These are phyloP conservation scores for Chloroclysta siterata DNA, from an alignment of 2,888 invertebrate species.

Conservation along the genomic window DNA sequence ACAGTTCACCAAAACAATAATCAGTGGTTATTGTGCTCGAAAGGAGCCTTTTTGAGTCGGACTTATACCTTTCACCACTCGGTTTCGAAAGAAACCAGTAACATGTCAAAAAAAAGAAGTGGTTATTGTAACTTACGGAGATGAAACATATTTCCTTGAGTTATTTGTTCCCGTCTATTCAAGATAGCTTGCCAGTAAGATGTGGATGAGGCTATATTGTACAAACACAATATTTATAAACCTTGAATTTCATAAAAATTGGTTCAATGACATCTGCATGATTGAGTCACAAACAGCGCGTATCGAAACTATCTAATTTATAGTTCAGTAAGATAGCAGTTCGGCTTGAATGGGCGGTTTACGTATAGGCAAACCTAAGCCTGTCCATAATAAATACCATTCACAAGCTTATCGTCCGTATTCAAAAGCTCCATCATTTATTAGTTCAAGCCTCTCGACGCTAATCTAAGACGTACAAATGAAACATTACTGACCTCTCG, in stretches of 20 bases:
- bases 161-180: too few relatives aligned
- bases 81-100: too few relatives aligned
- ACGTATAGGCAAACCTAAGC: too few relatives aligned
- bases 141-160: too few relatives aligned
- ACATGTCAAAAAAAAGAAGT: too few relatives aligned
- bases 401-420: slow-evolving; percentile 1
- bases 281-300: not conserved
- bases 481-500: slow-evolving; percentile 21
- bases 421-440: slow-evolving; percentile 11
- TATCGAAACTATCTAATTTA: not conserved
- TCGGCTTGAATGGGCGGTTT: too few relatives aligned
- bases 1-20: slow-evolving; percentile 1
- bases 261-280: not conserved
- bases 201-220: too few relatives aligned
- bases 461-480: slow-evolving; percentile 22
- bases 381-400: not conserved
- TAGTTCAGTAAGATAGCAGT: not conserved
- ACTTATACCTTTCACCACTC: too few relatives aligned
- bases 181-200: too few relatives aligned
- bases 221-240: too few relatives aligned
- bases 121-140: not conserved
- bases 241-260: too few relatives aligned
- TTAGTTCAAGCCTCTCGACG: slow-evolving; percentile 1
- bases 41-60: too few relatives aligned
- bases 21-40: not conserved